phyloP scores from a whole-genome alignment of 2,888 invertebrate species.

The Polyommatus icarus region DNA sequence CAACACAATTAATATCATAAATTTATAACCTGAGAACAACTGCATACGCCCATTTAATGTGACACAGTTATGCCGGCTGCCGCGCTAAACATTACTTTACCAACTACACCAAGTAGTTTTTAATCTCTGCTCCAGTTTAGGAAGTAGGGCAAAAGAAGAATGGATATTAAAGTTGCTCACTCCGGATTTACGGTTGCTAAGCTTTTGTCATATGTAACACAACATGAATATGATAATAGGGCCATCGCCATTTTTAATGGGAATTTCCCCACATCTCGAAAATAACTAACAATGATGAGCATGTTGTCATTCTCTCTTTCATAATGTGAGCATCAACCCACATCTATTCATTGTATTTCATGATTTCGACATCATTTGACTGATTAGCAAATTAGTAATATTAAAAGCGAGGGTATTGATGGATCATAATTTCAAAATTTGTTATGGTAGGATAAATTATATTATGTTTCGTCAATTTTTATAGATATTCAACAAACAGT shows the following conservation, averaged over 20 bases:
- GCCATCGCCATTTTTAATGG: constrained; percentile 23
- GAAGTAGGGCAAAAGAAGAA: constrained; percentile 41
- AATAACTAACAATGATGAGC: constrained; percentile 5
- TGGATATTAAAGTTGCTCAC: constrained; percentile 40
- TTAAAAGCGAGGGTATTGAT: not conserved
- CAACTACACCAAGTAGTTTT: constrained; percentile 32
- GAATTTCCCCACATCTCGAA: constrained; percentile 25
- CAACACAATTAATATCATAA: not conserved
- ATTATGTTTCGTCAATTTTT: too few relatives aligned
- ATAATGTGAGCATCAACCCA: not conserved
- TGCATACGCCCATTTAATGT: not conserved
- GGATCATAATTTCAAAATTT: not conserved
- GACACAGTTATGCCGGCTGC: not conserved
- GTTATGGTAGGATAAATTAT: too few relatives aligned
- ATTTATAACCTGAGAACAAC: constrained; percentile 7
- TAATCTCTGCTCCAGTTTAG: constrained; percentile 40
- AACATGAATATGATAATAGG: constrained; percentile 23
- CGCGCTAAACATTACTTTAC: constrained; percentile 20
- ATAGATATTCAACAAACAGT: too few relatives aligned
- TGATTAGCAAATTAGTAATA: not conserved
- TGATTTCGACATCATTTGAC: not conserved
- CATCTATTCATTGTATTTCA: not conserved
- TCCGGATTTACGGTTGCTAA: constrained; percentile 31
- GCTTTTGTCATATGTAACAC: constrained; percentile 20
- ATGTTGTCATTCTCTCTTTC: constrained; percentile 19